A percentile compares a stretch with the other conserved stretches of the same genome.
Evolutionary conservation across 2,113 vertebrate species (phyloP).

Genomic region (Osmerus eperlanus): DNA sequence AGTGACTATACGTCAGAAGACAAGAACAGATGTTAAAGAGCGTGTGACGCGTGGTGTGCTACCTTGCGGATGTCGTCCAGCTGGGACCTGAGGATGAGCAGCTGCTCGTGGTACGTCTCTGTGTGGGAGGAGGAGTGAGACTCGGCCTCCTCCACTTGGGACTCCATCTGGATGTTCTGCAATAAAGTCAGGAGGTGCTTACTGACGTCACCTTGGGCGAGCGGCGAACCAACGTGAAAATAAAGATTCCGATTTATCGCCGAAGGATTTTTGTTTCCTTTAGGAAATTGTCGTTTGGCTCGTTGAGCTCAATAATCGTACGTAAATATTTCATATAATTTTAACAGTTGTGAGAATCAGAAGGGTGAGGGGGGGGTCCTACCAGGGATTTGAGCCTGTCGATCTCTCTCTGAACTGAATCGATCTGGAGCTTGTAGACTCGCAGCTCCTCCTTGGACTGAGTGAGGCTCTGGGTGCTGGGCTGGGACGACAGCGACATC

Average conservation of each 20-base stretch:
- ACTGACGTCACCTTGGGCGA: neutral
- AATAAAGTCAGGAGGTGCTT: neutral
- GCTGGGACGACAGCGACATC: slow-evolving; percentile 48
- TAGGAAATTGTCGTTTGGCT: too few relatives aligned
- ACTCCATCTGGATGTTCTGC: slow-evolving; percentile 56
- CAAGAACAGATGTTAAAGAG: too few relatives aligned
- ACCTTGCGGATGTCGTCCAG: slow-evolving; percentile 66
- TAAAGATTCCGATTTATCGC: neutral
- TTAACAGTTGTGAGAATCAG: too few relatives aligned
- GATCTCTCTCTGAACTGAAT: slow-evolving; percentile 61
- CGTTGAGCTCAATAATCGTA: too few relatives aligned
- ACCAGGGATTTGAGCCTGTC: slow-evolving; percentile 62
- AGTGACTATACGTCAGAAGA: too few relatives aligned
- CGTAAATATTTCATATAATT: neutral
- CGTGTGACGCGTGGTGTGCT: neutral
- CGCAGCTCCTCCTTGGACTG: slow-evolving; percentile 57
- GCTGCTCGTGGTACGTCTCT: slow-evolving; percentile 60
- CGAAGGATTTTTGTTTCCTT: too few relatives aligned
- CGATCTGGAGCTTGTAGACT: slow-evolving; percentile 59
- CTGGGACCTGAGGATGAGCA: slow-evolving; percentile 50
- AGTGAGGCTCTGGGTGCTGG: slow-evolving; percentile 52
- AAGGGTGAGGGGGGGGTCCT: neutral
- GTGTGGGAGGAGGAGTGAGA: slow-evolving; percentile 47
- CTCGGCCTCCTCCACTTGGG: slow-evolving; percentile 51
- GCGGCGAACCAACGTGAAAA: neutral